Conservation (phyloP, 92 coral and sea anemone species). For the Metridium senile region DNA sequence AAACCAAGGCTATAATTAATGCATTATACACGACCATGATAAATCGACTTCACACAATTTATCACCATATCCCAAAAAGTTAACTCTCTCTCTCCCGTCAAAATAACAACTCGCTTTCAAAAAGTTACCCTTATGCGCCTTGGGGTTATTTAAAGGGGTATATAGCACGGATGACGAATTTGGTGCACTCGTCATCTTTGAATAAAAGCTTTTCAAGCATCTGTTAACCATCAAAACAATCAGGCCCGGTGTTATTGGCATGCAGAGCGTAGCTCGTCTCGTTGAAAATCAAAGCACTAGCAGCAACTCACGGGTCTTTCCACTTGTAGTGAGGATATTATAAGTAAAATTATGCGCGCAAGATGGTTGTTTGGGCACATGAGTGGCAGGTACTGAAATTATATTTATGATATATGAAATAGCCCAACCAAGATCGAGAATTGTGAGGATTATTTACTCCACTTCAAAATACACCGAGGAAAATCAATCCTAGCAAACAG, state of each 20-base stretch:
- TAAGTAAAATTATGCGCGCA: too few relatives aligned
- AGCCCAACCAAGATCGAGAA: not conserved
- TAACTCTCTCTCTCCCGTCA: not conserved
- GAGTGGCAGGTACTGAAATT: not conserved
- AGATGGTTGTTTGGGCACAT: not conserved
- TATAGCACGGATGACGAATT: not conserved
- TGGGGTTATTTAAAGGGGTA: not conserved
- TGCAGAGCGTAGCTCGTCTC: not conserved
- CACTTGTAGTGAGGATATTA: too few relatives aligned
- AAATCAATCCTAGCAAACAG: too few relatives aligned
- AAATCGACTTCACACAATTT: not conserved
- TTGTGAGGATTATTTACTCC: too few relatives aligned
- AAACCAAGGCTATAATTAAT: constrained; percentile 6
- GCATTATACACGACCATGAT: not conserved
- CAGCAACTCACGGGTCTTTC: too few relatives aligned
- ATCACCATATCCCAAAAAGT: not conserved
- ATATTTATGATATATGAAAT: not conserved
- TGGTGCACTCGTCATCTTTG: not conserved
- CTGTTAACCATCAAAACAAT: not conserved
- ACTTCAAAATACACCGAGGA: too few relatives aligned
- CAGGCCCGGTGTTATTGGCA: not conserved
- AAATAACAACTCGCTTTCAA: not conserved
- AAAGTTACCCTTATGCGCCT: not conserved
- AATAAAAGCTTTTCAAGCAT: not conserved
- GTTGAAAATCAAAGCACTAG: not conserved